Base-by-base conservation (phyloP, 2,888 invertebrate species). In the Perizoma flavofasciatum region DNA sequence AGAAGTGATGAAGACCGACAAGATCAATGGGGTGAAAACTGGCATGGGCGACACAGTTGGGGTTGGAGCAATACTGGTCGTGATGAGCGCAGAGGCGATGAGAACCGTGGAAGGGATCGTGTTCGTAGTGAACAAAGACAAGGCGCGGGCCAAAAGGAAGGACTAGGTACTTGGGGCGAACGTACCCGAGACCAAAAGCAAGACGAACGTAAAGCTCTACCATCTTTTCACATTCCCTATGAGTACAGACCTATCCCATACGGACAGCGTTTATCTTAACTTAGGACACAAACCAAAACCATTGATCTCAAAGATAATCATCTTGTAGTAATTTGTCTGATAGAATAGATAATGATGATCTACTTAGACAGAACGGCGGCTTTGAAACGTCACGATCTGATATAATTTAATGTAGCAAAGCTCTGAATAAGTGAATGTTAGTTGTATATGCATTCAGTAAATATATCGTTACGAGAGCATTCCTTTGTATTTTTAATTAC, bases 231-330 rank as follows among this genome's bases (percentile, higher is more conserved):
- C 9, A 37, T 59, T 7, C 48, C 55, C 0, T 60, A 40, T 32
- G 51, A 59, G 4, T 65, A 52, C 43, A 58, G 55, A 39, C 63
- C 65, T 7, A 46, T 67, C 9, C 57, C 58, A 8, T 68, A 61
- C 40, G 59, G 63, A 34, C 37, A 43, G 46, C 58, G 62, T 8
- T 56, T 57, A 4, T 39, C 37, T 41, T 61, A 57, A 54, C 11
- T 6, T 10, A 11, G 33, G 44, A 58, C 41, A 11, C 2, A 32
- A 4, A 37, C 39, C 10, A n/a, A 11, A 50, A 33, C 5, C 8
- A 35, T 40, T 54, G 61, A 56, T 59, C 59, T 59, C 59, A 53
- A 32, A 6, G 32, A 47, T 43, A 11, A 32, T 53, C 11, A 45
- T 4, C 34, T 44, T 22, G 49, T 41, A n/a, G 11, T 22, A 5